Conservation (phyloP, 2,888 invertebrate genomes). For the Acheta domesticus region DNA sequence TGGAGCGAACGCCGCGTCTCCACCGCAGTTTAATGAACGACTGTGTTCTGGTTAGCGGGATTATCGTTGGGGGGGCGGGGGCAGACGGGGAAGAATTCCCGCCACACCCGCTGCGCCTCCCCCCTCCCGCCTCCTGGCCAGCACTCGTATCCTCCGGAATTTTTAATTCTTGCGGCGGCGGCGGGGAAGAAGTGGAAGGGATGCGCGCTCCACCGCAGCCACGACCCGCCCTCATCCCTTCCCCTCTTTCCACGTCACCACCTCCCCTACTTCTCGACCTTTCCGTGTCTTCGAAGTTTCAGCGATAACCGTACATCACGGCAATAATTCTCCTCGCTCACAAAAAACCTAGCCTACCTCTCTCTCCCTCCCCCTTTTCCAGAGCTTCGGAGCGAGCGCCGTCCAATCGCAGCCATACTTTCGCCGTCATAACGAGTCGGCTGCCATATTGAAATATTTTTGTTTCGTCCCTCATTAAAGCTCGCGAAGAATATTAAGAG, state of each 20-base stretch:
- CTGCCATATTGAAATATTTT: neutral
- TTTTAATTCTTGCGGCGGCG: conserved; percentile 1
- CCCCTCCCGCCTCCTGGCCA: too few species aligned
- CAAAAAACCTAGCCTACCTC: neutral
- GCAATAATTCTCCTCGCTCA: neutral
- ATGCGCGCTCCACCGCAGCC: too few species aligned
- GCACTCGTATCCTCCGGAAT: neutral
- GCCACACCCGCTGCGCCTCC: neutral
- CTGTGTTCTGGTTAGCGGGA: conserved; percentile 4
- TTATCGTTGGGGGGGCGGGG: neutral
- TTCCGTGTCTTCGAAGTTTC: conserved; percentile 18
- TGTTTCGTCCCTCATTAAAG: conserved; percentile 1
- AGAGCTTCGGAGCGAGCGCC: neutral
- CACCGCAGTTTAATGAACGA: neutral
- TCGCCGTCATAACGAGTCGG: neutral
- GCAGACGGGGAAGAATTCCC: neutral
- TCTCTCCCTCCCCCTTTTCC: too few species aligned
- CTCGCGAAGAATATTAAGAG: neutral
- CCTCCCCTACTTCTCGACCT: neutral
- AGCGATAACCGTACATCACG: conserved; percentile 7
- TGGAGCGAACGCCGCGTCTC: neutral
- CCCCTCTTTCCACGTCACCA: neutral
- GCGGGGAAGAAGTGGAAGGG: too few species aligned
- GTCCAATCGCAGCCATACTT: neutral
- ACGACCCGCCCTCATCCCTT: neutral